Evolutionary conservation across 2,797 vertebrate genomes (phyloP), one percentile per base, ranked within the genome.

Genomic region (Rhadinocentrus ornatus): DNA sequence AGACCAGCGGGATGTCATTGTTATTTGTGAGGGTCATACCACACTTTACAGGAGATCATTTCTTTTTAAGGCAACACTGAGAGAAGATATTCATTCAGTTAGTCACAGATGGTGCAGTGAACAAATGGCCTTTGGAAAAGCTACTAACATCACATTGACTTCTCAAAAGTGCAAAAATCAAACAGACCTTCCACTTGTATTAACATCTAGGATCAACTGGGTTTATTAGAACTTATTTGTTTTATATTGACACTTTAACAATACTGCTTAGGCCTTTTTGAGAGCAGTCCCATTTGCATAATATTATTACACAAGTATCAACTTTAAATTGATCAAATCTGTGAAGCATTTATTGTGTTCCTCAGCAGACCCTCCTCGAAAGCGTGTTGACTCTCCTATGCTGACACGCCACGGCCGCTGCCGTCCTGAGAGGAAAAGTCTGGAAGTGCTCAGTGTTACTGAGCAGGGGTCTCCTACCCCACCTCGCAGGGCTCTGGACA

Each of bases 371-470:
- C 96, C 96, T 34, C 96, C 96, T 26, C 89, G 96, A 73, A 98
- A 98, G 90, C 95, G 96, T 0, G 96, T 98, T 3, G 96, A 98
- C 87, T 98, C 96, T 2, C 96, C 96, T 1, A 97, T 98, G 96
- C 83, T 98, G 86, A 96, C 95, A 26, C 94, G 96, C 15, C 96
- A 97, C 0, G 96, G 96, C 46, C 97, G 96, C 80, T 95, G 95
- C 34, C 93, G 96, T 60, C 96, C 96, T 0, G 96, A 98, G 88
- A 94, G 96, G 84, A 97, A 97, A 84, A 97, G 96, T 77, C 94
- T 98, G 91, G 96, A 98, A 87, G 96, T 97, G 7, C 91, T 98
- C 56, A 97, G 96, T 69, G 95, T 97, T 70, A 98, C 96, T 0
- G 96, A 98, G 66, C 96, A 96, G 18, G 96, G 96, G 68, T 97